phyloP scores from a whole-genome alignment of 2,888 invertebrate species.

The Meta bourneti region DNA sequence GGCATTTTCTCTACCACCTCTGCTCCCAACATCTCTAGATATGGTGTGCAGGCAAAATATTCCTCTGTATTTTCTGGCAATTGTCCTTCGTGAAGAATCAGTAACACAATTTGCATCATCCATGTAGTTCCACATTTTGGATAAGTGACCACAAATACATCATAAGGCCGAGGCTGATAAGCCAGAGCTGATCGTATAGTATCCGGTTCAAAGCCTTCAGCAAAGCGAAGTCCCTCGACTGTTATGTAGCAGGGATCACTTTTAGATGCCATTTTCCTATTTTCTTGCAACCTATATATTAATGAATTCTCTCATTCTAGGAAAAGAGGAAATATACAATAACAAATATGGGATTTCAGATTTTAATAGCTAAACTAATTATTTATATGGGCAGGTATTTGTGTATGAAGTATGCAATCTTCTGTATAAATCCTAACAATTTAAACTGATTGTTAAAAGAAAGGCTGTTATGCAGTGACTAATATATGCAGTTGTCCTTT shows the following conservation, averaged over 20 bases:
- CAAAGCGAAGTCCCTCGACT: slow-evolving; percentile 71
- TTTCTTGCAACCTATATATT: not conserved
- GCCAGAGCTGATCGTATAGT: slow-evolving; percentile 55
- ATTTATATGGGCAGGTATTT: no score
- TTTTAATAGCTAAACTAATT: no score
- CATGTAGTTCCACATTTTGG: slow-evolving; percentile 76
- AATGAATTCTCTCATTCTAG: no score
- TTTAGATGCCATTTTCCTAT: slow-evolving; percentile 37
- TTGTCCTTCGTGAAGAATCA: slow-evolving; percentile 71
- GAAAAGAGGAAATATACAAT: no score
- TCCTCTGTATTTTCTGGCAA: slow-evolving; percentile 69
- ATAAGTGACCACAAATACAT: slow-evolving; percentile 74
- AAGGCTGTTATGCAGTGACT: no score
- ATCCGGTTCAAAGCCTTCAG: slow-evolving; percentile 63
- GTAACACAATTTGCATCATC: slow-evolving; percentile 72
- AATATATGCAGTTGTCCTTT: no score
- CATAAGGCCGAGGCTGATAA: slow-evolving; percentile 72
- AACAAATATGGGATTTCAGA: no score
- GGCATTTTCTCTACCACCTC: slow-evolving; percentile 69
- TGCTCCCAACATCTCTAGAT: slow-evolving; percentile 71
- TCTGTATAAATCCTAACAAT: no score
- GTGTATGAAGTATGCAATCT: no score
- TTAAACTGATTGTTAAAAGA: no score
- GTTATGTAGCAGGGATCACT: slow-evolving; percentile 60
- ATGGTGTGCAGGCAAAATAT: slow-evolving; percentile 66